A percentile compares a stretch with the other conserved stretches of the same genome.
These are phyloP conservation scores for Bibio marci DNA, from an alignment of 2,888 invertebrate genomes.

Conservation along the genomic window DNA sequence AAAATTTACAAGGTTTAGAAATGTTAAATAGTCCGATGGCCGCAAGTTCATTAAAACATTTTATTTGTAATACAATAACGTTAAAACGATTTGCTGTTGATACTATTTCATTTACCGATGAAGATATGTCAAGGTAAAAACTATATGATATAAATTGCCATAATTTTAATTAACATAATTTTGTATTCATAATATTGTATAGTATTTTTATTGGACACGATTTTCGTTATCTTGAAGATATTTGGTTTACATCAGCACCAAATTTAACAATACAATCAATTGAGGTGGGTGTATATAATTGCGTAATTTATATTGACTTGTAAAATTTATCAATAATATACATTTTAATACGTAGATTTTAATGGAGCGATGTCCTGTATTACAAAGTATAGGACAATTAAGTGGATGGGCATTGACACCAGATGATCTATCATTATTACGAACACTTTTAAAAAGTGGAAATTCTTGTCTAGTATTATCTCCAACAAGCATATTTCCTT, in stretches of 20 bases:
- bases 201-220: slow-evolving; percentile 47
- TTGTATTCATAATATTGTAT: no score
- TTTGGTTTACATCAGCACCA: slow-evolving; percentile 52
- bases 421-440: slow-evolving; percentile 47
- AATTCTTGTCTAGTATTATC: slow-evolving; percentile 47
- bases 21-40: slow-evolving; percentile 46
- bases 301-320: not conserved
- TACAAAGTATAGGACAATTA: slow-evolving; percentile 45
- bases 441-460: slow-evolving; percentile 43
- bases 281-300: slow-evolving; percentile 23
- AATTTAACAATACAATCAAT: slow-evolving; percentile 43
- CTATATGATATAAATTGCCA: no score
- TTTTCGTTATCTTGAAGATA: slow-evolving; percentile 42
- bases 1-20: slow-evolving; percentile 44
- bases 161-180: no score
- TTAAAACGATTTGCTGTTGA: slow-evolving; percentile 47
- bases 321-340: not conserved
- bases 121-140: slow-evolving; percentile 41
- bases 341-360: slow-evolving; percentile 27
- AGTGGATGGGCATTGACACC: slow-evolving; percentile 49
- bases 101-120: slow-evolving; percentile 45
- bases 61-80: slow-evolving; percentile 41
- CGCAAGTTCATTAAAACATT: slow-evolving; percentile 36
- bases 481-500: slow-evolving; percentile 36
- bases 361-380: slow-evolving; percentile 47